Evolutionary conservation across 2,888 invertebrate genomes (phyloP), one percentile per base, ranked within the genome.

Genomic region (Leucophora obtusa): DNA sequence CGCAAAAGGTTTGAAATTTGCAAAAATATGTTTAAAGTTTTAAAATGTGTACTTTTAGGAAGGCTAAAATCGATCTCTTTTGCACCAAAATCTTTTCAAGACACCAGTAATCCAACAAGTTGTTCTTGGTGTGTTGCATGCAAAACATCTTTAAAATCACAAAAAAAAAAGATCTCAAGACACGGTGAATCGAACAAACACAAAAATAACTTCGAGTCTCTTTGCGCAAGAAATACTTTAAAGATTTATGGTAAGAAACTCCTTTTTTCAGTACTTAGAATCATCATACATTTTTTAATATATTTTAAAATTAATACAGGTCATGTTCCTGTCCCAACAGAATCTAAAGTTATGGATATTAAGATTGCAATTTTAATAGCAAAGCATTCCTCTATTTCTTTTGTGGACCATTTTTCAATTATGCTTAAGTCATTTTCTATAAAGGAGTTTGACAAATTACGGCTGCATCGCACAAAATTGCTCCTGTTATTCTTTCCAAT

Each of bases 321-420:
- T 15, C 2, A 15, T 8, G 10, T 33, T 1, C 15, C 58, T 1
- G 58, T 35, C 35, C 33, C 58, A 33, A 58, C 17, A 17, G 17
- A 58, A n/a, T 58, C 58, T 14, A 43, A 43, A 14, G 9, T 43
- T 11, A 43, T 43, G 9, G 14, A 43, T 43, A 43, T 43, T 11
- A 43, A 43, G 43, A 43, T 43, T 7, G 43, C 43, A 2, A 43
- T 43, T 43, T 7, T 43, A 2, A 43, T 11, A 43, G 35, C 58
- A 17, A 58, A 15, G 15, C 56, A 56, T 56, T 28, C 56, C n/a
- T 56, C 56, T n/a, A 56, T 56, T 33, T 56, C 56, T 15, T 56
- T 28, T 6, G 56, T 56, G 35, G 58, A 58, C 17, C 58, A 58
- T 17, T 3, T 58, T 7, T 10, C 35, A 9, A 17, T 17, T 15